Evolutionary conservation across 2,113 vertebrate genomes (phyloP).

Genomic region (Struthidea cinerea): DNA sequence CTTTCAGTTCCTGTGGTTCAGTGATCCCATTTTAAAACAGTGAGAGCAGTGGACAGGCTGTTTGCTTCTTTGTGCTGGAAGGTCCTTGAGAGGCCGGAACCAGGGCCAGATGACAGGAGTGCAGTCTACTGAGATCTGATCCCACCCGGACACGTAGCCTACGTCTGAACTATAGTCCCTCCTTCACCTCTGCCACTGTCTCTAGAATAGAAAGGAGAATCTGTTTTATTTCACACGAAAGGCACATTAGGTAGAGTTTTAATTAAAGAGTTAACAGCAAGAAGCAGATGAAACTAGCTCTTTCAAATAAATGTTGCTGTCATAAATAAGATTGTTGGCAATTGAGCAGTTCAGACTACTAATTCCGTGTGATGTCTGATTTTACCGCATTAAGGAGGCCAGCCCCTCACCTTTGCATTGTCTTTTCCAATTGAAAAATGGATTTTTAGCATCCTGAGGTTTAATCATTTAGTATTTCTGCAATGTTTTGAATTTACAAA

Average conservation of each 20-base stretch:
- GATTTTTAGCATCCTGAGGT: not conserved
- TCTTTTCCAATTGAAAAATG: not conserved
- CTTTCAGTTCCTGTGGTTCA: not conserved
- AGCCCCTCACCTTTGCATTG: not conserved
- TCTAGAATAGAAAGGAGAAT: not conserved
- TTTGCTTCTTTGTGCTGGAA: not conserved
- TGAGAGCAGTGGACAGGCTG: not conserved
- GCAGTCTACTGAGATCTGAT: not conserved
- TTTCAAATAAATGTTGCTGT: not conserved
- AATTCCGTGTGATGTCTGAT: not conserved
- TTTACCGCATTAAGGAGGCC: not conserved
- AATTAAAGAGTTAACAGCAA: not conserved
- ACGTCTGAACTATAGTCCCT: not conserved
- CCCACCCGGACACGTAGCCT: not conserved
- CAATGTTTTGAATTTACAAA: not conserved
- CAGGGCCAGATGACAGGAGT: accelerated
- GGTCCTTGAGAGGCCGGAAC: not conserved
- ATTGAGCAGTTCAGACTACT: not conserved
- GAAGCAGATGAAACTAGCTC: not conserved
- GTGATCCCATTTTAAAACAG: not conserved
- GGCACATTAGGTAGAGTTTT: not conserved
- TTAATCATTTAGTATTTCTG: not conserved
- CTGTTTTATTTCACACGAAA: not conserved
- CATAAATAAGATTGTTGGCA: not conserved
- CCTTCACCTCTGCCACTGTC: not conserved